Evolutionary conservation across 2,797 vertebrate species (phyloP), one percentile per base, ranked within the genome.

Genomic region (Paratrypauchen microcephalus): DNA sequence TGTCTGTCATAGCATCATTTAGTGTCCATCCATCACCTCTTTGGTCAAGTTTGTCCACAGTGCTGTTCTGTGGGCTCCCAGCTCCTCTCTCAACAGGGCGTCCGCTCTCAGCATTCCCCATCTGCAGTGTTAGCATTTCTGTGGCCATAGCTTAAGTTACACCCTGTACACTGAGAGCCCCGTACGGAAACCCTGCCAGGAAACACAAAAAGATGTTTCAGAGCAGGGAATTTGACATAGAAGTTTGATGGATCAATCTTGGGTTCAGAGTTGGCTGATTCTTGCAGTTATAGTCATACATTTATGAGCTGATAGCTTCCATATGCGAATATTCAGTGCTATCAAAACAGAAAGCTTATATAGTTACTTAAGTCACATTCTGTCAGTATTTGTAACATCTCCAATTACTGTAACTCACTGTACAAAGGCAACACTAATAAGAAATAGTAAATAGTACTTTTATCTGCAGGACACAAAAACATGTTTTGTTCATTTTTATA

Each of bases 251-350:
- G 83, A 88, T 87, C 74, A 76, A 83, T 90, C 86, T 87, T 77
- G 1, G 73, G 48, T 66, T 64, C 52, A 16, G 64, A 78, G 77
- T 85, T 85, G 61, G 65, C 85, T 83, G 79, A 80, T 85, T 82
- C 86, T 79, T 84, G 83, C 81, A 85, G 83, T 90, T 86, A 62
- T 41, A 3, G 11, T 41, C 12, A 41, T 41, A 41, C 39, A 41
- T 41, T 1, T 41, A 41, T 77, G 83, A 83, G 83, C 79, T 87
- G 83, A 91, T 86, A 75, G 76, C 71, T 88, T 89, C 87, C 88
- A 88, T 88, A 84, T 86, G 88, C 82, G 70, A 55, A 77, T 79
- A 77, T 89, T 82, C 80, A 85, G 80, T 86, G 81, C 85, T 52
- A 69, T 73, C 79, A 77, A 72, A 83, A 83, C 76, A 69, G 11